A percentile compares a stretch with the other conserved stretches of the same genome.
Evolutionary conservation across 2,113 vertebrate species (phyloP).

Genomic region (Paradisaea rubra): DNA sequence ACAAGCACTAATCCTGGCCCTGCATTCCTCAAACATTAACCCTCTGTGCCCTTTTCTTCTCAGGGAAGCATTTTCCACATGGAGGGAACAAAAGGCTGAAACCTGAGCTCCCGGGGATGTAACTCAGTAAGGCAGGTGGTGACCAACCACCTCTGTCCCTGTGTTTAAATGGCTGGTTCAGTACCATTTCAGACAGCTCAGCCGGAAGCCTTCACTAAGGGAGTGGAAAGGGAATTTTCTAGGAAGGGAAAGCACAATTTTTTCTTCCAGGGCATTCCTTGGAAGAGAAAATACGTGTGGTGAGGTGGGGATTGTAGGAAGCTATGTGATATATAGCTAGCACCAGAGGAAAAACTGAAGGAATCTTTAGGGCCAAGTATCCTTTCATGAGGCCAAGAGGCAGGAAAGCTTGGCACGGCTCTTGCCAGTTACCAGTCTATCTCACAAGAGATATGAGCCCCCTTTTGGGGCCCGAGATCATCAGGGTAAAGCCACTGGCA

Average conservation of each 20-base stretch:
- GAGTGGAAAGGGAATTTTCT: background rate
- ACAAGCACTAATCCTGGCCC: background rate
- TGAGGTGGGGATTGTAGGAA: background rate
- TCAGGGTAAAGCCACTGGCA: background rate
- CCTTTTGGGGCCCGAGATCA: background rate
- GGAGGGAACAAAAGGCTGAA: background rate
- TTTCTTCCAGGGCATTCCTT: background rate
- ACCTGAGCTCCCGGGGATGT: rapidly evolving
- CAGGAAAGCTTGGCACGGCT: background rate
- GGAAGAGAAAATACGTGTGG: background rate
- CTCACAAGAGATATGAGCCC: background rate
- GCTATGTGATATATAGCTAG: background rate
- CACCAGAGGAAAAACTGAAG: background rate
- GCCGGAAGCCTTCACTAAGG: background rate
- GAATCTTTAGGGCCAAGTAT: background rate
- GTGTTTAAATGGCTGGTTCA: background rate
- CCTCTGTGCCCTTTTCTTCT: background rate
- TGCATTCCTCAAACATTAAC: slow-evolving; percentile 25
- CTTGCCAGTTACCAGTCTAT: background rate
- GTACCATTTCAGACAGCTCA: background rate
- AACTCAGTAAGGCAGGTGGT: background rate
- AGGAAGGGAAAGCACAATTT: background rate
- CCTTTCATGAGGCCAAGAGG: background rate
- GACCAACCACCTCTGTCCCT: background rate
- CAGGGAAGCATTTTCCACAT: background rate